A percentile compares a stretch with the other conserved stretches of the same genome.
phyloP scores from a whole-genome alignment of 1,140 invertebrate species.

The Zaprionus camerounensis region DNA sequence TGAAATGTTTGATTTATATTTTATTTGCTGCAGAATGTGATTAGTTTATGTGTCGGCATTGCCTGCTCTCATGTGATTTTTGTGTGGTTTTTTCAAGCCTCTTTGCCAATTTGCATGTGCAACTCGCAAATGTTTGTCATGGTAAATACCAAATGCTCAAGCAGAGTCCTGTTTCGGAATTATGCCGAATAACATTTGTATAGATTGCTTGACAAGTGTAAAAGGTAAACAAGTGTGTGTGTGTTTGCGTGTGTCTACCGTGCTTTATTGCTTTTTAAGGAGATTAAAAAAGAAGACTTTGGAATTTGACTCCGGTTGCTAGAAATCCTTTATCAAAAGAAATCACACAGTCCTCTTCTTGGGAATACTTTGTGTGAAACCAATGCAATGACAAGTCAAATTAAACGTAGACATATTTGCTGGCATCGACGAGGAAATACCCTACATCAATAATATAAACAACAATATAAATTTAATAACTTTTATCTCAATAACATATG shows the following conservation, averaged over 20 bases:
- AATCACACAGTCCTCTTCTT: not conserved
- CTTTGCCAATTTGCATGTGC: not conserved
- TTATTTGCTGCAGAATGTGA: conserved; percentile 69
- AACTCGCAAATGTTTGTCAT: conserved; percentile 1
- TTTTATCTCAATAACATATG: no score
- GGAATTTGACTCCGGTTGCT: not conserved
- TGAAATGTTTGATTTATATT: conserved; percentile 77
- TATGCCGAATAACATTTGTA: not conserved
- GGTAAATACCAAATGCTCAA: not conserved
- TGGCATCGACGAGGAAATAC: not conserved
- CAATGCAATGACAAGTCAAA: not conserved
- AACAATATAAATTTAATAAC: no score
- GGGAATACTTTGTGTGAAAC: not conserved
- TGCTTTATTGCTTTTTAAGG: not conserved
- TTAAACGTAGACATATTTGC: not conserved
- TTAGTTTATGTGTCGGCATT: conserved; percentile 41
- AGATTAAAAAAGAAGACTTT: not conserved
- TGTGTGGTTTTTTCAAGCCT: not conserved
- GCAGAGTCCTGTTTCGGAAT: not conserved
- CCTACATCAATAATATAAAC: not conserved
- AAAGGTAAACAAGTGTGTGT: not conserved
- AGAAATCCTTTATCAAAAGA: conserved; percentile 3
- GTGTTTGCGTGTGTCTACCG: not conserved
- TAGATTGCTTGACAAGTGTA: not conserved
- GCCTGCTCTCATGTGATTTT: not conserved